Evolutionary conservation across 1,140 invertebrate species (phyloP), one percentile per base, ranked within the genome.

Genomic region (Hycleus phaleratus): DNA sequence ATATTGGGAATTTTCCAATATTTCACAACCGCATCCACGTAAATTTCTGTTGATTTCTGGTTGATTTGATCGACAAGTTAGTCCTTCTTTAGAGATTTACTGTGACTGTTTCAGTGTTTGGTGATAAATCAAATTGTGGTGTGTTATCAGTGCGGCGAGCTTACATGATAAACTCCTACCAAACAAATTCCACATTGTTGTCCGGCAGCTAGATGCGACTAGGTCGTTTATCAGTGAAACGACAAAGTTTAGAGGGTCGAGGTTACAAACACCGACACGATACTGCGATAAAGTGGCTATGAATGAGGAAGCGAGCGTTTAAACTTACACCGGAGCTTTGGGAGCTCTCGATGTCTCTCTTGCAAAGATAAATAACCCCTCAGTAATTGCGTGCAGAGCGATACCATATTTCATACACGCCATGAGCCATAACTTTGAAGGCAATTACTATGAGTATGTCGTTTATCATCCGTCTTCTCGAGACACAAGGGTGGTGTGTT

Each of bases 381-480:
- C 72, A 71, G 75, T 78, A 78, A 79, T 78, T 79, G 77, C 77
- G 75, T 76, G 75, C 69, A 70, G 76, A 78, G 71, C 77, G 74
- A 77, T 76, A 76, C 75, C 76, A 78, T 79, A 79, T 78, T 78
- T 79, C 77, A 79, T 78, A 74, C 68, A 69, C 71, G 72, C 74
- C 74, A 76, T 76, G 73, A 74, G 74, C 76, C 76, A 78, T 79
- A 79, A 78, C 76, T 78, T 79, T 77, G 73, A 64, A 77, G 77
- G 77, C 76, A 79, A 79, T 79, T 79, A 79, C 75, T 68, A 71
- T 73, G 75, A 79, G 77, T 78, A 77, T 70, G 71, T 78, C 77
- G 71, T 79, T 79, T 77, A 79, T 78, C 77, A 79, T 76, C 62
- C 63, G 49, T 61, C 60, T 60, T 61, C 62, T 62, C 65, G 58